These are phyloP conservation scores for Chrysotoxum bicinctum DNA, from an alignment of 2,888 invertebrate species.

Conservation along the genomic window DNA sequence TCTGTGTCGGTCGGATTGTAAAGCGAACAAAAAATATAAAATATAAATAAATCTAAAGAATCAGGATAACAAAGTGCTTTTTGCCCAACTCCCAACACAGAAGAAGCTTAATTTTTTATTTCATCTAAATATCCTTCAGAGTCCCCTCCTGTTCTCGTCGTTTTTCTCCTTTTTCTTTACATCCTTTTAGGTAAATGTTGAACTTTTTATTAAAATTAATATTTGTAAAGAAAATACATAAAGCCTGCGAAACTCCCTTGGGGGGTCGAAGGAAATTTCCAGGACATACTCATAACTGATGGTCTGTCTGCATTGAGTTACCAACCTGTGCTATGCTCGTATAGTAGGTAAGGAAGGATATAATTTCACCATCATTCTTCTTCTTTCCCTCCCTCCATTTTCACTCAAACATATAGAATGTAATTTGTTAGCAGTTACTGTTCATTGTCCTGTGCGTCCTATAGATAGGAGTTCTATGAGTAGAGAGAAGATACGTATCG, in stretches of 20 bases:
- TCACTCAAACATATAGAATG: constrained; percentile 4
- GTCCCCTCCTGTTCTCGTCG: background rate
- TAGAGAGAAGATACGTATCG: constrained; percentile 40
- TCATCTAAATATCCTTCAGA: constrained; percentile 9
- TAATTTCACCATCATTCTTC: constrained; percentile 16
- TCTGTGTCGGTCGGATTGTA: constrained; percentile 13
- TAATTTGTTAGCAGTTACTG: constrained; percentile 60
- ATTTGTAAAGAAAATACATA: constrained; percentile 60
- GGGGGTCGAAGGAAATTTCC: background rate
- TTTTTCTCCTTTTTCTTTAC: background rate
- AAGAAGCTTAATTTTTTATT: constrained; percentile 21
- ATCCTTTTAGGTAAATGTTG: constrained; percentile 33
- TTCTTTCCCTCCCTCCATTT: background rate
- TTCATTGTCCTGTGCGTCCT: constrained; percentile 24
- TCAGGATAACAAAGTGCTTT: constrained; percentile 26
- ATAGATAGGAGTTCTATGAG: constrained; percentile 13
- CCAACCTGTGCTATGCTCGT: background rate
- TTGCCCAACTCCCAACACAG: background rate
- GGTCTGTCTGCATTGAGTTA: background rate
- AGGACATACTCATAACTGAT: background rate
- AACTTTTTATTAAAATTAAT: constrained; percentile 65
- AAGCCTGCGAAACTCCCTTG: background rate
- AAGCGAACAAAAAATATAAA: background rate
- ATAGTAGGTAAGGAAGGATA: constrained; percentile 15
- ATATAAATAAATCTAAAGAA: constrained; percentile 1